phyloP scores from a whole-genome alignment of 2,888 invertebrate species.

The Archaeoteleia sp. region DNA sequence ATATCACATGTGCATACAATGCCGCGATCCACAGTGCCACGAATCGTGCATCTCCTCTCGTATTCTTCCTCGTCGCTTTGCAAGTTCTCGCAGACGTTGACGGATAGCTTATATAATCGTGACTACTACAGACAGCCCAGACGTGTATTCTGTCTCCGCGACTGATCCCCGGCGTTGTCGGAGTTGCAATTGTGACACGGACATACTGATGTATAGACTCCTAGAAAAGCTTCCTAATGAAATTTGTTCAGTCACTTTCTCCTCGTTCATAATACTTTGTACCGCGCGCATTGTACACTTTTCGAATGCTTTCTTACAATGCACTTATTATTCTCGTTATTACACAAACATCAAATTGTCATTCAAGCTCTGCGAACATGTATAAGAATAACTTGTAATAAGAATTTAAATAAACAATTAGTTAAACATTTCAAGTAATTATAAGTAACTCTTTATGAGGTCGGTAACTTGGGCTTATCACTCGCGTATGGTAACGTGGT shows the following conservation, averaged over 20 bases:
- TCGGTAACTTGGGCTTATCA: too few species aligned
- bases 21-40: conserved; percentile 14
- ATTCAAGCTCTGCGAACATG: too few species aligned
- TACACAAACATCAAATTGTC: conserved; percentile 24
- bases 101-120: conserved; percentile 54
- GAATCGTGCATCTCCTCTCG: conserved; percentile 30
- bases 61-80: conserved; percentile 29
- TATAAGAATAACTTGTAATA: too few species aligned
- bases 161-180: conserved; percentile 25
- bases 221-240: conserved; percentile 42
- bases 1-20: conserved; percentile 31
- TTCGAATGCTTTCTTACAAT: conserved; percentile 21
- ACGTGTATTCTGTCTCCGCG: conserved; percentile 43
- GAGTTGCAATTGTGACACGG: conserved; percentile 35
- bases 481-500: too few species aligned
- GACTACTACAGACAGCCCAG: conserved; percentile 45
- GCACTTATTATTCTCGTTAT: conserved; percentile 27
- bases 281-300: conserved; percentile 12
- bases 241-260: conserved; percentile 49
- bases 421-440: too few species aligned
- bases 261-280: conserved; percentile 25
- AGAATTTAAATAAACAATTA: too few species aligned
- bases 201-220: conserved; percentile 19
- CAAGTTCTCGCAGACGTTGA: conserved; percentile 37
- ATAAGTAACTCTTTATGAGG: too few species aligned